A percentile compares a stretch with the other conserved stretches of the same genome.
Evolutionary conservation across 2,888 invertebrate genomes (phyloP).

Genomic region (Eumacrocentrus americanus): DNA sequence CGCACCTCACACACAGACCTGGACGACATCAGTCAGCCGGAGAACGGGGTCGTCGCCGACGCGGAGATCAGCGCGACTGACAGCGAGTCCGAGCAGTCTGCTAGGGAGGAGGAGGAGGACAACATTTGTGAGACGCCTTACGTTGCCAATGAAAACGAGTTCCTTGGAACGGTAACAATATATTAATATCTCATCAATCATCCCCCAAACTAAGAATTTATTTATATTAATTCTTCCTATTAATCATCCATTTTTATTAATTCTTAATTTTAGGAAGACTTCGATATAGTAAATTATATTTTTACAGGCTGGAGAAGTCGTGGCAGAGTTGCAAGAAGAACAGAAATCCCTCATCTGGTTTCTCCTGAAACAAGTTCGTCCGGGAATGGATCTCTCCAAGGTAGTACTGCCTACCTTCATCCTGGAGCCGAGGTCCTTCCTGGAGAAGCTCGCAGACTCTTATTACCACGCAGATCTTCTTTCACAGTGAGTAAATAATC

Average conservation of each 20-base stretch:
- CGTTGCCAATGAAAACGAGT: conserved; percentile 63
- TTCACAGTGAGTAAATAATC: conserved; percentile 76
- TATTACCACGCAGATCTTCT: conserved; percentile 93
- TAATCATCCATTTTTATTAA: not conserved
- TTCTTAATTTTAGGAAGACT: conserved; percentile 35
- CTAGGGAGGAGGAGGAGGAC: conserved; percentile 63
- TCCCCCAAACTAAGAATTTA: not conserved
- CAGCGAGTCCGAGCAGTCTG: conserved; percentile 69
- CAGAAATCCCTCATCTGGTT: conserved; percentile 95
- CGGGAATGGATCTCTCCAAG: conserved; percentile 95
- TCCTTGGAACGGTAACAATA: conserved; percentile 64
- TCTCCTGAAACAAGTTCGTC: conserved; percentile 91
- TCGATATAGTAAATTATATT: not conserved
- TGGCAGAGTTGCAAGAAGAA: conserved; percentile 92
- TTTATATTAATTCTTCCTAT: too few species aligned
- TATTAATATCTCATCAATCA: conserved; percentile 15
- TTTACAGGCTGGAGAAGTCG: conserved; percentile 77
- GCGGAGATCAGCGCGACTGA: conserved; percentile 65
- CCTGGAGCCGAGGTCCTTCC: conserved; percentile 89
- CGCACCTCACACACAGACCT: conserved; percentile 66
- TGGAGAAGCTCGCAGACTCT: conserved; percentile 91
- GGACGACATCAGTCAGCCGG: conserved; percentile 75
- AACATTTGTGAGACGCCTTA: conserved; percentile 61
- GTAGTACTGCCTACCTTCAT: conserved; percentile 94
- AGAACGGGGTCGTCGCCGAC: conserved; percentile 67